Conservation (phyloP, 2,888 invertebrate species). For the Pseudanteris insignis region DNA sequence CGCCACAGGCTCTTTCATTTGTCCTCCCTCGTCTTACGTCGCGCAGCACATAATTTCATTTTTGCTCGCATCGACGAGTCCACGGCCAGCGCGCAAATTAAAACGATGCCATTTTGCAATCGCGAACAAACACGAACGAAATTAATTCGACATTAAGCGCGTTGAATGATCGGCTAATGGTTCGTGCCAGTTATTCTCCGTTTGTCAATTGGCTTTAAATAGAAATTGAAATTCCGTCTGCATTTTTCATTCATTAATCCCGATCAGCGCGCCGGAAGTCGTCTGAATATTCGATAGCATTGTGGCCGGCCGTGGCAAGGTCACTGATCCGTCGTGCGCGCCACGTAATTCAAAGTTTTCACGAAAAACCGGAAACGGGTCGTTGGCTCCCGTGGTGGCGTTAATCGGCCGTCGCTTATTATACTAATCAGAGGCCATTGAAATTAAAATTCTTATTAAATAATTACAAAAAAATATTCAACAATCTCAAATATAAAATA, state of each 20-base stretch:
- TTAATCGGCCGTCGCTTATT: constrained; percentile 39
- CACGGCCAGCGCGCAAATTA: too few relatives aligned
- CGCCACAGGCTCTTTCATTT: constrained; percentile 46
- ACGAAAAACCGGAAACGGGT: constrained; percentile 50
- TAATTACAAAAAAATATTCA: too few relatives aligned
- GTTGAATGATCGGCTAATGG: constrained; percentile 31
- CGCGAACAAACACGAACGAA: constrained; percentile 11
- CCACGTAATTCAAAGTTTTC: constrained; percentile 44
- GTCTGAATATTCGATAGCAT: constrained; percentile 60
- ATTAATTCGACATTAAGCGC: constrained; percentile 31
- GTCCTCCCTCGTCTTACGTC: constrained; percentile 40
- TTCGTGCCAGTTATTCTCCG: constrained; percentile 29
- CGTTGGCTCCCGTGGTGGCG: constrained; percentile 43
- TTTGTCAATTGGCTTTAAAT: constrained; percentile 52
- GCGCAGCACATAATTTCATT: constrained; percentile 41
- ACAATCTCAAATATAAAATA: too few relatives aligned
- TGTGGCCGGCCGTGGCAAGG: constrained; percentile 55
- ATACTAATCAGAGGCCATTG: constrained; percentile 41
- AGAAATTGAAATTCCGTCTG: constrained; percentile 49
- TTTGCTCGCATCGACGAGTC: constrained; percentile 24
- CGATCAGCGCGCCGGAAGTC: constrained; percentile 54
- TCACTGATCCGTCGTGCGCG: constrained; percentile 52
- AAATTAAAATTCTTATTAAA: too few relatives aligned
- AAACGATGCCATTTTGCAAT: constrained; percentile 15
- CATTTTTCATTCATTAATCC: constrained; percentile 49